Evolutionary conservation across 2,888 invertebrate species (phyloP).

Genomic region (Drosophila koepferae): DNA sequence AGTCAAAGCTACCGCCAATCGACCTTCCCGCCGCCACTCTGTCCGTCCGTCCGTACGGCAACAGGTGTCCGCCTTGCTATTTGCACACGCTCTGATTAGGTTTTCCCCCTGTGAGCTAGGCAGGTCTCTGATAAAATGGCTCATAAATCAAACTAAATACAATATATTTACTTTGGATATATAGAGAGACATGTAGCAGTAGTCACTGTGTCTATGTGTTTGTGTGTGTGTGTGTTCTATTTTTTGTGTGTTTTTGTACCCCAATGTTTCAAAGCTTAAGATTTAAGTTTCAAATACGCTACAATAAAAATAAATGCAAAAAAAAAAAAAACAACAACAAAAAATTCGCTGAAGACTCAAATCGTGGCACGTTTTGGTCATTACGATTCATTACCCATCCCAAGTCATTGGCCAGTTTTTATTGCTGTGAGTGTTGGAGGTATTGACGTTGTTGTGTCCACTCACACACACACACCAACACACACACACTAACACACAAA

Average conservation of each 20-base stretch:
- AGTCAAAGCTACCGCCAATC: constrained; percentile 55
- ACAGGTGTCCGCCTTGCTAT: constrained; percentile 60
- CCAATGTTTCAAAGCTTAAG: constrained; percentile 12
- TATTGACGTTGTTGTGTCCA: constrained; percentile 5
- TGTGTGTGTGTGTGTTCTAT: constrained; percentile 34
- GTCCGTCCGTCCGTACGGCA: constrained; percentile 27
- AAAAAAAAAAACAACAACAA: constrained; percentile 1
- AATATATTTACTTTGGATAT: constrained; percentile 26
- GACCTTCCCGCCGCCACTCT: constrained; percentile 1
- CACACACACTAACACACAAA: constrained; percentile 17
- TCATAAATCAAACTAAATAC: constrained; percentile 70
- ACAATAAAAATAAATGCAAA: constrained; percentile 22
- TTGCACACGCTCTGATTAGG: constrained; percentile 54
- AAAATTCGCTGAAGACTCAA: constrained; percentile 44
- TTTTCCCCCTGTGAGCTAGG: constrained; percentile 55
- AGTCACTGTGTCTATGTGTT: constrained; percentile 18
- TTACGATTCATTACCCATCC: constrained; percentile 67
- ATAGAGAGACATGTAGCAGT: neutral
- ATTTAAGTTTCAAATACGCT: constrained; percentile 20
- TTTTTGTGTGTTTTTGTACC: neutral
- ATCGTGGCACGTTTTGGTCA: constrained; percentile 75
- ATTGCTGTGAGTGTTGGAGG: constrained; percentile 23
- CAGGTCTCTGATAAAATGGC: constrained; percentile 61
- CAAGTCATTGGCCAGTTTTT: constrained; percentile 48
- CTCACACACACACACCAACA: constrained; percentile 15